Conservation (phyloP, 2,113 vertebrate genomes). For the Corvus hawaiiensis region DNA sequence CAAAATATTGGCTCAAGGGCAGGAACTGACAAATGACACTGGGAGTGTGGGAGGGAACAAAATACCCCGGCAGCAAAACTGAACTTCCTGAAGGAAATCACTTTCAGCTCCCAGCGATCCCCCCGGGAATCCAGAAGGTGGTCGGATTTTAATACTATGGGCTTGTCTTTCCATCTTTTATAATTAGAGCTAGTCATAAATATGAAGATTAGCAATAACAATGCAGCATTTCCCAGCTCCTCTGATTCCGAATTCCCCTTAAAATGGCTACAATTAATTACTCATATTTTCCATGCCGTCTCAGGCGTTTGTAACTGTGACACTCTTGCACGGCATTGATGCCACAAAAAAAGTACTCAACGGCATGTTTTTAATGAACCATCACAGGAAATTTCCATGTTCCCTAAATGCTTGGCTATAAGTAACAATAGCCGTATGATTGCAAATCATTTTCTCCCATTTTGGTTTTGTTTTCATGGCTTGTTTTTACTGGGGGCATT, state of each 20-base stretch:
- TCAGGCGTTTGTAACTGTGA: not conserved
- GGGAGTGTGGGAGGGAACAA: constrained; percentile 41
- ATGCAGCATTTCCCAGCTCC: constrained; percentile 15
- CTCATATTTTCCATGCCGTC: constrained; percentile 37
- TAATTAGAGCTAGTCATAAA: constrained; percentile 58
- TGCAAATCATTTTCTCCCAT: not conserved
- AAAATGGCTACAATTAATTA: constrained; percentile 58
- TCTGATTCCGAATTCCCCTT: constrained; percentile 14
- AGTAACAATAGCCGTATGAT: not conserved
- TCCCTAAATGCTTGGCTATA: not conserved
- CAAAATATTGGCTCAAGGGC: constrained; percentile 42
- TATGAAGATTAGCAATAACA: constrained; percentile 59
- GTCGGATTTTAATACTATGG: not conserved
- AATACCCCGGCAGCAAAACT: constrained; percentile 12
- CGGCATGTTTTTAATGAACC: not conserved
- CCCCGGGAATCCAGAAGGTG: not conserved
- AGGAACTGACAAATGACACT: constrained; percentile 33
- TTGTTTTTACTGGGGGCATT: constrained; percentile 17
- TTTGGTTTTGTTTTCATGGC: constrained; percentile 22
- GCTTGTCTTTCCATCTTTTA: constrained; percentile 30
- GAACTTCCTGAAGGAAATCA: constrained; percentile 58
- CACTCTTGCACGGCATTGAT: not conserved
- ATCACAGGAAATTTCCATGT: constrained; percentile 4
- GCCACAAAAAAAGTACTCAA: not conserved
- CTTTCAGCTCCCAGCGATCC: not conserved